Percentiles rank a stretch among this genome's conserved stretches.
These are phyloP conservation scores for Brenthis ino DNA, from an alignment of 2,888 invertebrate species.

Conservation along the genomic window DNA sequence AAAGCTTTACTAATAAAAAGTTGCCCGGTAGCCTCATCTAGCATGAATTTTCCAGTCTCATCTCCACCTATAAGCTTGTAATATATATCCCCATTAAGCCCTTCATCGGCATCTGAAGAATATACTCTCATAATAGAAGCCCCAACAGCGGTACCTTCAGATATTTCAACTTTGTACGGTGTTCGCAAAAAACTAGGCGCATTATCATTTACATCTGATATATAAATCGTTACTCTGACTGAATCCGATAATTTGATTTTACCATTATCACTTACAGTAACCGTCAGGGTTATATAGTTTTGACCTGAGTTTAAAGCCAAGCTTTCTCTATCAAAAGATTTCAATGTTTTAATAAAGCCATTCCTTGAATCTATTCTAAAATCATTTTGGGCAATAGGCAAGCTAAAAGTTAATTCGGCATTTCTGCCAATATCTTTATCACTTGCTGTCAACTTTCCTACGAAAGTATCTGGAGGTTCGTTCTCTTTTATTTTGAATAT, in stretches of 20 bases:
- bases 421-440: conserved; percentile 96
- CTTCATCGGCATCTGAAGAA: conserved; percentile 94
- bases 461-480: conserved; percentile 93
- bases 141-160: conserved; percentile 91
- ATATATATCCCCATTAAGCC: conserved; percentile 93
- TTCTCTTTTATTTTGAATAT: conserved; percentile 95
- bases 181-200: conserved; percentile 91
- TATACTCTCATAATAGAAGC: conserved; percentile 93
- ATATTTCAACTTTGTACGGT: conserved; percentile 94
- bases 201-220: conserved; percentile 96
- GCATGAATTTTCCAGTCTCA: conserved; percentile 88
- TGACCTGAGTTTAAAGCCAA: conserved; percentile 89
- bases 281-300: conserved; percentile 91
- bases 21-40: conserved; percentile 95
- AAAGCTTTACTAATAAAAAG: conserved; percentile 88
- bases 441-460: conserved; percentile 94
- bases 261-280: conserved; percentile 93
- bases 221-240: conserved; percentile 92
- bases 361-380: conserved; percentile 94
- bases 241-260: conserved; percentile 88
- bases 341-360: conserved; percentile 93
- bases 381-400: conserved; percentile 88
- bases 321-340: conserved; percentile 94
- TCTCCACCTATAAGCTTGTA: conserved; percentile 92
- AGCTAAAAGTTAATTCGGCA: conserved; percentile 93